Conservation (phyloP, 2,797 vertebrate genomes). For the Lithobates pipiens region DNA sequence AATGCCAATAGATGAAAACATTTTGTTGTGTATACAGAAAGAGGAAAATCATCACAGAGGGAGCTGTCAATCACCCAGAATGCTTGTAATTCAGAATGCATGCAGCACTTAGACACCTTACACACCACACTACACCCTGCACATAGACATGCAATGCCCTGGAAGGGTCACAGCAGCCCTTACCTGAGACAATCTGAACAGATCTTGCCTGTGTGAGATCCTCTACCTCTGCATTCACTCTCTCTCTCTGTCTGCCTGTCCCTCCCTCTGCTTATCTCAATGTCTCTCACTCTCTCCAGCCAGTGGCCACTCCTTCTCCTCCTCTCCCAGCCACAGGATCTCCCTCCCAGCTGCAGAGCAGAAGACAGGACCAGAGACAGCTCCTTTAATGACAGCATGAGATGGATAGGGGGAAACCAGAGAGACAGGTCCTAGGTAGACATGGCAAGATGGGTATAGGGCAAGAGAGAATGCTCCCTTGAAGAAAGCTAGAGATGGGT, state of each 20-base stretch:
- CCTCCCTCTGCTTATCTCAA: conserved; percentile 34
- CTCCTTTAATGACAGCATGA: conserved; percentile 20
- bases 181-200: conserved; percentile 52
- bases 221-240: conserved; percentile 44
- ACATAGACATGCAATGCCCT: not conserved
- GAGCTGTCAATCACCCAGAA: not conserved
- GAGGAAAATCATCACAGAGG: not conserved
- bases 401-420: not conserved
- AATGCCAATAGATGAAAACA: not conserved
- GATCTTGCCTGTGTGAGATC: conserved; percentile 19
- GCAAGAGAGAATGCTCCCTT: not conserved
- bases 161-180: not conserved
- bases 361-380: conserved; percentile 59
- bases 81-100: not conserved
- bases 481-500: not conserved
- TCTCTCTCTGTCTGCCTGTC: conserved; percentile 35
- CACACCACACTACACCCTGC: not conserved
- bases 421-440: not conserved
- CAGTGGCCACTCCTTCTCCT: conserved; percentile 5
- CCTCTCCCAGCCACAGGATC: conserved; percentile 11
- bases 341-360: conserved; percentile 49
- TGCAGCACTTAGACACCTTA: not conserved
- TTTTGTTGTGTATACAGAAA: not conserved
- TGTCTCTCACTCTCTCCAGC: conserved; percentile 46
- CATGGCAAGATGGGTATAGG: not conserved